phyloP scores from a whole-genome alignment of 2,113 vertebrate genomes.

The Cyanoramphus novaezelandiae region DNA sequence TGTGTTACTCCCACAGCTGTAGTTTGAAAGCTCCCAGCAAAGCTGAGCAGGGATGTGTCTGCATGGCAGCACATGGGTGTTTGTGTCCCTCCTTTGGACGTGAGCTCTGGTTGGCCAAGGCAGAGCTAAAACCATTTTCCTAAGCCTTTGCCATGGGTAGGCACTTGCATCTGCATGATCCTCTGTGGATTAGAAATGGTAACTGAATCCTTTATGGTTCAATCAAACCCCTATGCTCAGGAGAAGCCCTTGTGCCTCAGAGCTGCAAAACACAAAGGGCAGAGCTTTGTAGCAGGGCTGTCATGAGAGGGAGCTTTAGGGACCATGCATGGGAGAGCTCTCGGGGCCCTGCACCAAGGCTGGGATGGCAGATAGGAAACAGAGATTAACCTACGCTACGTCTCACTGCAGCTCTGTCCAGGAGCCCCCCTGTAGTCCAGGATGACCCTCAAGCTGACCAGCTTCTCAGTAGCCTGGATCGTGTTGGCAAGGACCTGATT shows the following conservation, averaged over 20 bases:
- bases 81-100: neutral
- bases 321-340: neutral
- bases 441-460: conserved; percentile 74
- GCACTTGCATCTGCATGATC: too few species aligned
- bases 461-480: conserved; percentile 75
- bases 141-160: neutral
- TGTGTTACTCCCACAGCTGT: neutral
- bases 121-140: neutral
- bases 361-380: neutral
- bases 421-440: neutral
- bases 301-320: neutral
- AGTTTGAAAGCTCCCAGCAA: neutral
- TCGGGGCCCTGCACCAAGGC: too few species aligned
- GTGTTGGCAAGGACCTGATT: conserved; percentile 76
- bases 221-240: neutral
- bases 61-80: neutral
- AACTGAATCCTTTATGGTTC: neutral
- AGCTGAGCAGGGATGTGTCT: neutral
- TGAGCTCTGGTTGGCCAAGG: neutral
- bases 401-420: conserved; percentile 34
- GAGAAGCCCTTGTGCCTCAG: neutral
- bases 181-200: neutral
- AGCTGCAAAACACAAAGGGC: neutral
- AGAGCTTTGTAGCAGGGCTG: neutral
- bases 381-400: neutral